phyloP scores from a whole-genome alignment of 2,113 vertebrate species.

The Bubalus kerabau region DNA sequence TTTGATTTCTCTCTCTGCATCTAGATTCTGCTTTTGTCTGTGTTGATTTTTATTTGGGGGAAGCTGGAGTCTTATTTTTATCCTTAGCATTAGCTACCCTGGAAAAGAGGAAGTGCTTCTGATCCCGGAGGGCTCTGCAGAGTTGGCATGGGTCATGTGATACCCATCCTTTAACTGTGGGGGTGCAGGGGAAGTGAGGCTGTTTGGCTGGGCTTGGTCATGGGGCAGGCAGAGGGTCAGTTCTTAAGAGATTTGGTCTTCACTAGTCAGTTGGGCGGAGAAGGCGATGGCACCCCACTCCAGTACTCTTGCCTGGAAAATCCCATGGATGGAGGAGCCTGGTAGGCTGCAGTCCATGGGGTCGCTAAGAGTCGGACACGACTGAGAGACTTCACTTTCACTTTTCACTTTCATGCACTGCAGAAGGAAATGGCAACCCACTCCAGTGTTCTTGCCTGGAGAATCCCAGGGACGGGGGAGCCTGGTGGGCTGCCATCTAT shows the following conservation, averaged over 20 bases:
- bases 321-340: no score
- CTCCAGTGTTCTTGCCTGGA: no score
- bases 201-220: neutral
- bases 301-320: no score
- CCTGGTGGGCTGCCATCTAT: no score
- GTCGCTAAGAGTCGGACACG: no score
- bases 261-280: neutral
- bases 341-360: no score
- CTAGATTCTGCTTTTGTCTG: neutral
- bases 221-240: neutral
- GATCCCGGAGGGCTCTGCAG: neutral
- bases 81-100: neutral
- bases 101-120: neutral
- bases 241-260: neutral
- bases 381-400: no score
- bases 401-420: no score
- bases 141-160: neutral
- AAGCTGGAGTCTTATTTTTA: neutral
- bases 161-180: neutral
- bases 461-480: no score
- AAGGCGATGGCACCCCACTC: no score
- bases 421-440: no score
- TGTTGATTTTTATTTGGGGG: neutral
- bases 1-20: neutral
- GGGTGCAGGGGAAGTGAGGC: neutral